Conservation (phyloP, 2,888 invertebrate genomes). For the Drosophila eohydei region DNA sequence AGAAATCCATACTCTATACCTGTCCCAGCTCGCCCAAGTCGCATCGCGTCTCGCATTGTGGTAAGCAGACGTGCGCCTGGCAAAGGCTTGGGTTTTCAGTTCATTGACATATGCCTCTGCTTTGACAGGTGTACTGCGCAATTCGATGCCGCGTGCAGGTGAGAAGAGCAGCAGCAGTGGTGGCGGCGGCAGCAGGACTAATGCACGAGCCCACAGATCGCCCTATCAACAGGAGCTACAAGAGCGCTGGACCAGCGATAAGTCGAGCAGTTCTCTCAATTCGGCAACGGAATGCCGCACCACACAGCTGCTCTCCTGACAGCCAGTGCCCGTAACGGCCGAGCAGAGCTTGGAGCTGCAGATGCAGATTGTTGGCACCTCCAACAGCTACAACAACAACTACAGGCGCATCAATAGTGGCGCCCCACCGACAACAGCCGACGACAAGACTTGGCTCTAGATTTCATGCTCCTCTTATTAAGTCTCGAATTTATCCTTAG, state of each 20-base stretch:
- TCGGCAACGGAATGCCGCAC: constrained; percentile 40
- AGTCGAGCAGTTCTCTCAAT: constrained; percentile 19
- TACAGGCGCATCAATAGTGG: constrained; percentile 58
- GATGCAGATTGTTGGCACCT: constrained; percentile 48
- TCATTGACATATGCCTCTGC: neutral
- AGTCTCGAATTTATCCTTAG: constrained; percentile 47
- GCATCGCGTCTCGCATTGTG: constrained; percentile 82
- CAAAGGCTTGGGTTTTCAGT: neutral
- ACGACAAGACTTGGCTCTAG: constrained; percentile 83
- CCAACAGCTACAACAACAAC: constrained; percentile 60
- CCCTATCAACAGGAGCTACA: constrained; percentile 64
- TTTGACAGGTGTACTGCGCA: constrained; percentile 73
- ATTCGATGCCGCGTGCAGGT: constrained; percentile 57
- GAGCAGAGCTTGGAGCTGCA: constrained; percentile 59
- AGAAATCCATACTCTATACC: constrained; percentile 84
- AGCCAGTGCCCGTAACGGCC: constrained; percentile 23
- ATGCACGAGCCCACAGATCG: constrained; percentile 35
- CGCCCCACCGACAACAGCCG: constrained; percentile 24
- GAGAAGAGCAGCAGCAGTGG: constrained; percentile 36
- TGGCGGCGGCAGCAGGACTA: constrained; percentile 35
- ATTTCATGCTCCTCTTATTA: neutral
- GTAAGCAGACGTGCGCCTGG: constrained; percentile 60
- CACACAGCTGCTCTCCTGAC: constrained; percentile 66
- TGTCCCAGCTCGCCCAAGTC: constrained; percentile 84
- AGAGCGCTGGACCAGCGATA: constrained; percentile 52